A percentile compares a stretch with the other conserved stretches of the same genome.
phyloP scores from a whole-genome alignment of 2,888 invertebrate species.

The Bellardia bayeri region DNA sequence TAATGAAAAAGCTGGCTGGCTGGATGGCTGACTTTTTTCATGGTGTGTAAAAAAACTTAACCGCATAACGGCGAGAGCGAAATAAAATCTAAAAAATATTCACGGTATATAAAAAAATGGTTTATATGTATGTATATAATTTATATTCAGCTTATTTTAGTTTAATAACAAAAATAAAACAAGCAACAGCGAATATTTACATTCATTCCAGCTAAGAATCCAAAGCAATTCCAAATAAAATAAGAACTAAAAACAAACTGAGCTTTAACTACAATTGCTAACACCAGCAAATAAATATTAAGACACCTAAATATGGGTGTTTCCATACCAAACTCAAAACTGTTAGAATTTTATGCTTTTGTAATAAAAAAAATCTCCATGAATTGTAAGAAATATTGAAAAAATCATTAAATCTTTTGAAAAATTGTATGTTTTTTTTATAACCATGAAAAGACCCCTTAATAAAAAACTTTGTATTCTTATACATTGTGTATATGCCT shows the following conservation, averaged over 20 bases:
- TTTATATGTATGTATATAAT: too few species aligned
- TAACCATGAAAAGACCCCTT: not conserved
- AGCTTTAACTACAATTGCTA: conserved; percentile 25
- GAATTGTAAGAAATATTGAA: too few species aligned
- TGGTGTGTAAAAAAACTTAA: not conserved
- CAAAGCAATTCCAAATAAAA: not conserved
- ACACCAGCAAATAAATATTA: conserved; percentile 19
- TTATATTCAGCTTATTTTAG: too few species aligned
- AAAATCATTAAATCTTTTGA: not conserved
- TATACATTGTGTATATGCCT: conserved; percentile 11
- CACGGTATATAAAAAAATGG: not conserved
- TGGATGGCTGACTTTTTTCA: not conserved
- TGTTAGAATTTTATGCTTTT: too few species aligned
- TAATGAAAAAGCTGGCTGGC: not conserved
- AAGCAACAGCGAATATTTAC: not conserved
- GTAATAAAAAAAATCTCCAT: too few species aligned
- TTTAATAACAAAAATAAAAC: not conserved
- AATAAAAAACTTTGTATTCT: not conserved
- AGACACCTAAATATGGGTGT: not conserved
- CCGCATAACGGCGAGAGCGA: not conserved
- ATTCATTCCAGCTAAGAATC: not conserved
- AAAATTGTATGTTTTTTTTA: not conserved
- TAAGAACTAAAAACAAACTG: not conserved
- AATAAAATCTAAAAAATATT: not conserved
- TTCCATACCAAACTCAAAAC: not conserved